A percentile compares a stretch with the other conserved stretches of the same genome.
Conservation (phyloP, 2,888 invertebrate species). For the Athalia rosae region DNA sequence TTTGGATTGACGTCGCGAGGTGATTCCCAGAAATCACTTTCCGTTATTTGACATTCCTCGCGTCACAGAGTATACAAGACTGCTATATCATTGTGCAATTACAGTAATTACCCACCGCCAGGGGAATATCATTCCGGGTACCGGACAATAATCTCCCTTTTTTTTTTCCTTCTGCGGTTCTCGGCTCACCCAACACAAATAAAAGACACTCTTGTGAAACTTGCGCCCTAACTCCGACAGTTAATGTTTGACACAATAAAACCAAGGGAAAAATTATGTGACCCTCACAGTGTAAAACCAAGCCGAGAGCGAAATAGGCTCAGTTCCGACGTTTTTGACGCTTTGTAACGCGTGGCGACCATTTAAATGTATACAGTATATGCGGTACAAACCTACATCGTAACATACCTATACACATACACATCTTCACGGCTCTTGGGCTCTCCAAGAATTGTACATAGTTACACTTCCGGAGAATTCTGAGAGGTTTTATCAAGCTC, state of each 20-base stretch:
- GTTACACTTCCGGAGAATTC: conserved; percentile 6
- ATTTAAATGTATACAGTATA: too few relatives aligned
- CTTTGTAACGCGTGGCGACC: not conserved
- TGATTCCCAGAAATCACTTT: conserved; percentile 31
- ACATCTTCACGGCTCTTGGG: not conserved
- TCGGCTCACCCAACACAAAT: conserved; percentile 26
- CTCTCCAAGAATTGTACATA: not conserved
- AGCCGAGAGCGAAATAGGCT: not conserved
- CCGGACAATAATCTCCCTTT: conserved; percentile 24
- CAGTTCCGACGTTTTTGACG: not conserved
- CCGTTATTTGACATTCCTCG: conserved; percentile 37
- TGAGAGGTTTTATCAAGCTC: not conserved
- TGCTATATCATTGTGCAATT: conserved; percentile 41
- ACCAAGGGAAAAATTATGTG: conserved; percentile 18
- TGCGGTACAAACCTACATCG: not conserved
- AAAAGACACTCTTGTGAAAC: conserved; percentile 14
- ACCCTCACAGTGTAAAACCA: conserved; percentile 13
- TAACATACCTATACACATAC: not conserved
- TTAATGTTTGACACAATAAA: conserved; percentile 40
- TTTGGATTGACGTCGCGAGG: conserved; percentile 23
- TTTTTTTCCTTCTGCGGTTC: conserved; percentile 24
- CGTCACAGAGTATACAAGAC: conserved; percentile 25
- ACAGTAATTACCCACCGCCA: conserved; percentile 29
- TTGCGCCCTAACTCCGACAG: not conserved
- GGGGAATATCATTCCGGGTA: conserved; percentile 37